Percentiles rank a stretch among this genome's conserved stretches.
Evolutionary conservation across 92 coral and sea anemone genomes (phyloP).

Genomic region (Zoanthus solanderi): DNA sequence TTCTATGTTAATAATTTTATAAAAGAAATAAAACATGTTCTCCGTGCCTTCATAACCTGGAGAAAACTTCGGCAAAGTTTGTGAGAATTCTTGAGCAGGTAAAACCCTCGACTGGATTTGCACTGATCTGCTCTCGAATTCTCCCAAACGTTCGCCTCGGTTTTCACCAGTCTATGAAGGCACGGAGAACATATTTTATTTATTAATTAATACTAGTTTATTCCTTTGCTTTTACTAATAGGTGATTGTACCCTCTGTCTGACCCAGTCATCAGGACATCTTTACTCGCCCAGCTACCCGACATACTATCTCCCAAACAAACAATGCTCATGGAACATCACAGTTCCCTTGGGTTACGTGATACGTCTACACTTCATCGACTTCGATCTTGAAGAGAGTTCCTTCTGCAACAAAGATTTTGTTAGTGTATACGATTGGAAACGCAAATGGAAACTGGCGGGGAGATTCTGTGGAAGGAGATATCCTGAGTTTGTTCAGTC

Average conservation of each 20-base stretch:
- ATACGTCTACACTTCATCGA: conserved; percentile 68
- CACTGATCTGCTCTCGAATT: too few species aligned
- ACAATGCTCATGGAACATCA: conserved; percentile 70
- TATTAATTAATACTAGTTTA: neutral
- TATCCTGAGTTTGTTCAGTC: conserved; percentile 79
- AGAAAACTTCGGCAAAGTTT: too few species aligned
- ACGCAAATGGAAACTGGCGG: conserved; percentile 25
- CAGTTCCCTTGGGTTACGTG: conserved; percentile 42
- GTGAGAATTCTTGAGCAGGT: too few species aligned
- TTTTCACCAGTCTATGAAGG: too few species aligned
- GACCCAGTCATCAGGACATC: conserved; percentile 44
- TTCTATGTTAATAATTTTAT: too few species aligned
- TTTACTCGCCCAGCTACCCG: conserved; percentile 69
- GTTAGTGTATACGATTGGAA: conserved; percentile 60
- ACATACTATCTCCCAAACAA: conserved; percentile 56
- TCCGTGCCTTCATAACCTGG: too few species aligned
- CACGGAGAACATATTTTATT: too few species aligned
- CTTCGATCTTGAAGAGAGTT: conserved; percentile 77
- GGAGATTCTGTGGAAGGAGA: conserved; percentile 78
- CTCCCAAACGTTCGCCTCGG: too few species aligned
- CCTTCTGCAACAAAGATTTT: conserved; percentile 66
- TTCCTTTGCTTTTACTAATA: neutral
- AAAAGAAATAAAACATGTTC: too few species aligned
- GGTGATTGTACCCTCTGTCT: conserved; percentile 55
- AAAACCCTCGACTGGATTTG: too few species aligned